Evolutionary conservation across 2,113 vertebrate species (phyloP).

Genomic region (Ptychochromis oligacanthus): DNA sequence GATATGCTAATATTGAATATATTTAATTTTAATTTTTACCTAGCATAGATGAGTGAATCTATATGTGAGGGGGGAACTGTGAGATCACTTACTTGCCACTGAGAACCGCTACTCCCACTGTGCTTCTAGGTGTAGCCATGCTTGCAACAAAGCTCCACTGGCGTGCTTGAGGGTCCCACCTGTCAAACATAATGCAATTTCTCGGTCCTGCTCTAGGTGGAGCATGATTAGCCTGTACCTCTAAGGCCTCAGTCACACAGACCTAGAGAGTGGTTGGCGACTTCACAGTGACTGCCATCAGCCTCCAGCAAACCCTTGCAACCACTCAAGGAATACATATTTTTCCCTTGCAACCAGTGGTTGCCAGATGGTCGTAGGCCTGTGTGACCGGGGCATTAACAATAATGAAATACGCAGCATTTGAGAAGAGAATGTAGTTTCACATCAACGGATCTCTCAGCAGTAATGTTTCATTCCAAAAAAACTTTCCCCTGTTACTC

Average conservation of each 20-base stretch:
- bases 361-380: neutral
- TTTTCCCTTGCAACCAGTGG: neutral
- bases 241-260: neutral
- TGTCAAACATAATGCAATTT: constrained; percentile 4
- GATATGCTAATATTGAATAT: neutral
- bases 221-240: neutral
- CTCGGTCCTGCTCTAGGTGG: neutral
- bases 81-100: constrained; percentile 90
- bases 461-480: neutral
- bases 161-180: constrained; percentile 97
- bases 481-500: neutral
- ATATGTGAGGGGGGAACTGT: neutral
- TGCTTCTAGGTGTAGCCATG: constrained; percentile 97
- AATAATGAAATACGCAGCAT: neutral
- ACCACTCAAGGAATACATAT: neutral
- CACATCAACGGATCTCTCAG: neutral
- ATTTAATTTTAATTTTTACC: neutral
- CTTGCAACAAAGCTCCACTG: constrained; percentile 99
- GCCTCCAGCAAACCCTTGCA: neutral
- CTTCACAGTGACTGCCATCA: neutral
- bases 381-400: neutral
- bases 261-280: neutral
- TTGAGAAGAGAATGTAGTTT: neutral
- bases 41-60: neutral
- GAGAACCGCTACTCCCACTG: constrained; percentile 95